phyloP scores from a whole-genome alignment of 2,113 vertebrate genomes.

The Vicugna pacos region DNA sequence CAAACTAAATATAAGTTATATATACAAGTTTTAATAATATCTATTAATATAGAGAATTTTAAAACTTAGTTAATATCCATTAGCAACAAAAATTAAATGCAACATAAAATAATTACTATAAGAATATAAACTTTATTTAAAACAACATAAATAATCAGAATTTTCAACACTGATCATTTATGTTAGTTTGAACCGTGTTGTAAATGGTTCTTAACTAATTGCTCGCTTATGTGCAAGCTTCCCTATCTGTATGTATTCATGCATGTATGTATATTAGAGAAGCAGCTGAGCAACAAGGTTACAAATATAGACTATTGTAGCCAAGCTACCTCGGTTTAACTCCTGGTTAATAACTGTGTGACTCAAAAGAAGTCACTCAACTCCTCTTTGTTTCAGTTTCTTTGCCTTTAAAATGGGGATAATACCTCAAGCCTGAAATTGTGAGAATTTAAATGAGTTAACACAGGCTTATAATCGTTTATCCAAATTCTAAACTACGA shows the following conservation, averaged over 20 bases:
- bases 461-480: background rate
- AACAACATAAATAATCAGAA: background rate
- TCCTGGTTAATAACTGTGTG: background rate
- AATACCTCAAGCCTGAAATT: background rate
- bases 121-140: background rate
- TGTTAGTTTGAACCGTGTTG: background rate
- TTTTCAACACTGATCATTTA: background rate
- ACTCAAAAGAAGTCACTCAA: background rate
- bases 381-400: background rate
- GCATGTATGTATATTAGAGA: background rate
- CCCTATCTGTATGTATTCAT: no score
- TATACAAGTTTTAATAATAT: background rate
- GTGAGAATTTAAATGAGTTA: background rate
- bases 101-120: background rate
- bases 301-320: background rate
- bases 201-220: background rate
- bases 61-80: background rate
- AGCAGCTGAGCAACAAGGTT: fast-evolving
- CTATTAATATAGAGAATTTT: background rate
- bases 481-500: background rate
- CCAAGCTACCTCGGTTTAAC: background rate
- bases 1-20: background rate
- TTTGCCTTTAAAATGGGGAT: background rate
- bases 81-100: background rate
- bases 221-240: background rate